Evolutionary conservation across 2,113 vertebrate species (phyloP), one percentile per base, ranked within the genome.

Genomic region (Halcyon malimbica): DNA sequence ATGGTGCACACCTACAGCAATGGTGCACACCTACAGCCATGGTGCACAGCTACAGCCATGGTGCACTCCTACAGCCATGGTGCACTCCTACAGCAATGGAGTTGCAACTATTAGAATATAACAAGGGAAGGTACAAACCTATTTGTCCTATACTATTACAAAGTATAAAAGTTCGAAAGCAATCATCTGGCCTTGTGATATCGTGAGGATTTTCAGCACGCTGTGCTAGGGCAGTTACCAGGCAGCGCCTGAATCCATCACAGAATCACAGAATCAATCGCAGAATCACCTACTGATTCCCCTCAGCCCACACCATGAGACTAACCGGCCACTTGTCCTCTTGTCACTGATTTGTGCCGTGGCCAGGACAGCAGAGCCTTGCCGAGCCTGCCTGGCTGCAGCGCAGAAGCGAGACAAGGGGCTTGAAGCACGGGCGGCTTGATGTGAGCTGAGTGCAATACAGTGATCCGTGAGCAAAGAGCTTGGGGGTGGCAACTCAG

Each of bases 241-340:
- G 25, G 54, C 63, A 59, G 33, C 7, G 35, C 35, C 35, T 35
- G 35, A 35, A 35, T 35, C 35, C 35, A 35, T 35, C 35, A 35
- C 35, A 35, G 35, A 35, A 35, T 35, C 35, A 35, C 35, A 35
- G 35, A 35, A 35, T 35, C 35, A 35, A 35, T 35, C 35, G 35
- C 35, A 35, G 35, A 35, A 35, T 35, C 2, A 0, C 0, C 1
- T 7, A 9, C 20, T 35, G 50, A 35, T 28, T 11, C 4, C 29
- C 11, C 10, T 19, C 0, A 1, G 1, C 44, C 39, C 2, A 0
- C 1, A 2, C 7, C 4, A 29, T 20, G 37, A 64, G 33, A 13
- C 19, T 20, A 54, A 62, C 19, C 1, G 0, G 13, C 10, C 1
- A 1, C 24, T 85, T 54, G 51, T 46, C 29, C 26, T 54, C 14